These are phyloP conservation scores for Spinibarbus caldwelli DNA, from an alignment of 2,797 vertebrate species.

Conservation along the genomic window DNA sequence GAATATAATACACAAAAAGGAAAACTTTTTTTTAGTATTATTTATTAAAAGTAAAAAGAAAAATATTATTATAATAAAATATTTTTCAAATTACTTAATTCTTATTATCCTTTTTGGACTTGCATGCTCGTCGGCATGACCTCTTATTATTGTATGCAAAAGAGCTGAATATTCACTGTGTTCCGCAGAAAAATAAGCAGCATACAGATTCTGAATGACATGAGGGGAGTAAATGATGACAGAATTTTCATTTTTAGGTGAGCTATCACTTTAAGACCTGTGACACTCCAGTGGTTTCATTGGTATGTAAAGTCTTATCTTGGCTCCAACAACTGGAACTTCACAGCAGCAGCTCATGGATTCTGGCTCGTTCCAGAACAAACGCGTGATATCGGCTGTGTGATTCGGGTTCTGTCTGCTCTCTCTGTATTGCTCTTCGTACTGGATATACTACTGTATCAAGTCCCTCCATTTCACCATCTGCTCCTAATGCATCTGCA, in stretches of 20 bases:
- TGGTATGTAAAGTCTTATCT: slow-evolving; percentile 59
- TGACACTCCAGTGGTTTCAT: slow-evolving; percentile 44
- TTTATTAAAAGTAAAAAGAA: too few relatives aligned
- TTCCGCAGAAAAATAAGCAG: not conserved
- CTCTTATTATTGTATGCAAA: not conserved
- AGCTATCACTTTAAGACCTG: not conserved
- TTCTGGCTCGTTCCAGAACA: slow-evolving; percentile 41
- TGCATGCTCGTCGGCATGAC: not conserved
- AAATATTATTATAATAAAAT: too few relatives aligned
- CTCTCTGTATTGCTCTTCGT: slow-evolving; percentile 2
- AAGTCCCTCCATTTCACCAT: slow-evolving; percentile 21
- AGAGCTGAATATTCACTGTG: not conserved
- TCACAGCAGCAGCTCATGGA: slow-evolving; percentile 14
- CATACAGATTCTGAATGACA: not conserved
- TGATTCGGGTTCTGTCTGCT: slow-evolving; percentile 6
- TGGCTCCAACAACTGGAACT: slow-evolving; percentile 35
- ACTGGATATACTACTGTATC: slow-evolving; percentile 27
- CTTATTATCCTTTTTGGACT: not conserved
- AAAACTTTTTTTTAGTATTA: too few relatives aligned
- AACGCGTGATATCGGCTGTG: slow-evolving; percentile 30
- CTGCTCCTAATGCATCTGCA: slow-evolving; percentile 41
- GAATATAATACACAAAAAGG: not conserved
- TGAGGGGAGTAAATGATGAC: not conserved
- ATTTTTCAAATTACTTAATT: too few relatives aligned
- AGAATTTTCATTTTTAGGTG: slow-evolving; percentile 1